These are phyloP conservation scores for Phallusia fumigata DNA, from an alignment of 23 tunicate genomes.

Conservation along the genomic window DNA sequence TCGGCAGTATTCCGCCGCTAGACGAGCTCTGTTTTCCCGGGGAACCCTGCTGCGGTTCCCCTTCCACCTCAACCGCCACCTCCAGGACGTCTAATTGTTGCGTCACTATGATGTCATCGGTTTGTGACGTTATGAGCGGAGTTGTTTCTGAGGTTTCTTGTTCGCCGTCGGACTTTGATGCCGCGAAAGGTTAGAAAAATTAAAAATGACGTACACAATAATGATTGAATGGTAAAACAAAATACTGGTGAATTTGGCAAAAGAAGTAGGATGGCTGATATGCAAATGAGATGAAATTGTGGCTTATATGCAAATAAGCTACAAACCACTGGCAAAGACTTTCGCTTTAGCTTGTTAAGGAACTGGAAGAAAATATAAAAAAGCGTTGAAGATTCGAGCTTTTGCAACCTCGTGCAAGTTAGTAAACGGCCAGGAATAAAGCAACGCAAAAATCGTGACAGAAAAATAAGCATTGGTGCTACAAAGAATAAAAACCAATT, in stretches of 20 bases:
- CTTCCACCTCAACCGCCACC: background rate
- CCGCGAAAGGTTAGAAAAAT: background rate
- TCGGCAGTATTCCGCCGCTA: background rate
- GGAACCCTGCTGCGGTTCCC: background rate
- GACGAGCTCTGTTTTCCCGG: slow-evolving; percentile 7
- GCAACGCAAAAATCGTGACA: too few species aligned
- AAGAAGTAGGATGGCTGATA: background rate
- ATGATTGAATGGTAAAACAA: background rate
- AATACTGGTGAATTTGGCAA: background rate
- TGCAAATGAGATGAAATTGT: background rate
- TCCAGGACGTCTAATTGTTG: background rate
- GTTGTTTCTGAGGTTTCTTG: background rate
- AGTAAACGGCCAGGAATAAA: too few species aligned
- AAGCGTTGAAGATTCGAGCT: background rate
- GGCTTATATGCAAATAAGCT: background rate
- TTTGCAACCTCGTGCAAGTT: too few species aligned
- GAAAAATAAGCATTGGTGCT: too few species aligned
- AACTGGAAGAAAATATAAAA: background rate
- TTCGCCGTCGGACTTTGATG: background rate
- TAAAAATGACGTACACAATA: background rate
- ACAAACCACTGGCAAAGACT: background rate
- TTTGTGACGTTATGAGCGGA: background rate
- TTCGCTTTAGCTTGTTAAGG: background rate
- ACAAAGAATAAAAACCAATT: too few species aligned
- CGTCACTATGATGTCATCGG: background rate